Conservation (phyloP, 2,113 vertebrate species). For the Miniopterus natalensis region DNA sequence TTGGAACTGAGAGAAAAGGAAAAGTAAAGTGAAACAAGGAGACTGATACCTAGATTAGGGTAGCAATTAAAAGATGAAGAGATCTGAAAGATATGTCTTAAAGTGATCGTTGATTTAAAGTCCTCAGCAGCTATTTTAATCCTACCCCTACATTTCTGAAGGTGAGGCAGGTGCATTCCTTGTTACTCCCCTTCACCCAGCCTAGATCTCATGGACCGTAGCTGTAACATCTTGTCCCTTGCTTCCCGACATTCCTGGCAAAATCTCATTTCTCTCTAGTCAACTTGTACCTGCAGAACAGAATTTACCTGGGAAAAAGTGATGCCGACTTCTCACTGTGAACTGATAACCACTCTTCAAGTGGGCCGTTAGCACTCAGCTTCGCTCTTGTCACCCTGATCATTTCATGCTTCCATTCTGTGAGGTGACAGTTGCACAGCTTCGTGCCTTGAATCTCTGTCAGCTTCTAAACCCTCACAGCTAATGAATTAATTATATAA, state of each 20-base stretch:
- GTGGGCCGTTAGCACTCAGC: neutral
- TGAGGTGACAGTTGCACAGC: neutral
- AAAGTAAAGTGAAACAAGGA: neutral
- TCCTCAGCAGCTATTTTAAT: neutral
- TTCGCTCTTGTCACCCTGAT: neutral
- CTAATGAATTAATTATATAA: neutral
- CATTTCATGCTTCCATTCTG: neutral
- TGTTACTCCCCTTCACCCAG: neutral
- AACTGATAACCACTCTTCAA: neutral
- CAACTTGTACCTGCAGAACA: neutral
- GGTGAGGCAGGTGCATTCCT: neutral
- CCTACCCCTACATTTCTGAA: neutral
- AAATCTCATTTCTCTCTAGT: neutral
- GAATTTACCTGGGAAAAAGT: neutral
- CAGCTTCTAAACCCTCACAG: neutral
- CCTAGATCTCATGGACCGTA: neutral
- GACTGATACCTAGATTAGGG: neutral
- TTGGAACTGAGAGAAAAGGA: conserved; percentile 1
- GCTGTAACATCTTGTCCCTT: neutral
- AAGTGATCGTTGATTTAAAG: neutral
- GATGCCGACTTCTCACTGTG: neutral
- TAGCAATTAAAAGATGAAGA: neutral
- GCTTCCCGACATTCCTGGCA: neutral
- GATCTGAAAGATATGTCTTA: neutral
- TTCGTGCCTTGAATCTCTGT: neutral